Evolutionary conservation across 1,140 invertebrate genomes (phyloP), one percentile per base, ranked within the genome.

Genomic region (Helicoverpa zea): DNA sequence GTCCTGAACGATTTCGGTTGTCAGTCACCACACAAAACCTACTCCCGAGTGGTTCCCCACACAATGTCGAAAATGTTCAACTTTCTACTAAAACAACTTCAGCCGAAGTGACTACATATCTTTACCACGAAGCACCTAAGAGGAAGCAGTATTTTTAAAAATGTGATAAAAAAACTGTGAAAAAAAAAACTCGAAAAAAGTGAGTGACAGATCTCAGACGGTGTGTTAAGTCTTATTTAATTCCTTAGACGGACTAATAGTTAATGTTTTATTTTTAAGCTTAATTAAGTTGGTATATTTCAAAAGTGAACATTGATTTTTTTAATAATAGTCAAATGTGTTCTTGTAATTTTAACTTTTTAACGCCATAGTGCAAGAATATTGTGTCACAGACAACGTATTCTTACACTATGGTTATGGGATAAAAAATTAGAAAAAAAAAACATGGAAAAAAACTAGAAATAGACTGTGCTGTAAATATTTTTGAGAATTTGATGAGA

Each of bases 161-260:
- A 90, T 93, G 89, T 92, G 88, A 90, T 90, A 91, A 90, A 91
- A 90, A 91, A 90, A 88, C 86, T 88, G 86, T 89, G 87, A 90
- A 89, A 92, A 91, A n/a, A 93, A 84, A 86, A 86, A 86, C 82
- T 83, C 80, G 83, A 90, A 92, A 92, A 94, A 92, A 94, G 92
- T 94, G 92, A 94, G 91, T 92, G 92, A 92, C 89, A 90, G 93
- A 94, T 94, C 92, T 94, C 93, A 93, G 84, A 86, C 82, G 88
- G 89, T 93, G 89, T 91, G 86, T 87, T 91, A 89, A 90, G 87
- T 87, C 59, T 80, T 64, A 80, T 61, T 73, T 73, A 74, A 80
- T 74, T 74, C 49, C 66, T 80, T 72, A 80, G 64, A 80, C 35
- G 68, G 49, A 80, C 70, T 56, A 35, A 80, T 58, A 80, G 49